Conservation (phyloP, 2,888 invertebrate species). For the Cephonodes hylas region DNA sequence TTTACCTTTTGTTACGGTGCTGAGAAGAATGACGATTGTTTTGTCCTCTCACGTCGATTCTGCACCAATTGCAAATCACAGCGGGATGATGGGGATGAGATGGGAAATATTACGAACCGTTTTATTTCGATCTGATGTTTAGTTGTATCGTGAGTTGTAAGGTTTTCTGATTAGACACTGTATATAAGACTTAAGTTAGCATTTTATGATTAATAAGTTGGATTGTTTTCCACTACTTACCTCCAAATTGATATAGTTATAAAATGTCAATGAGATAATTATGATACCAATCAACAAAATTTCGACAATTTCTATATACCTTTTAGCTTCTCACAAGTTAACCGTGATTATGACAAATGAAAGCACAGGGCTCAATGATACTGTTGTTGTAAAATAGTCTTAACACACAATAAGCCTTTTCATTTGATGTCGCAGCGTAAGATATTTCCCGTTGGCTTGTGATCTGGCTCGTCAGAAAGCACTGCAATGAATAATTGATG, state of each 20-base stretch:
- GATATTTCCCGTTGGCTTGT: not conserved
- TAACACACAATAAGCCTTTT: no score
- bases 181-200: no score
- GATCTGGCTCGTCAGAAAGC: not conserved
- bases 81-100: constrained; percentile 1
- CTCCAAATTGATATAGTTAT: no score
- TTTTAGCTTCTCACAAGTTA: no score
- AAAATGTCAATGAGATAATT: no score
- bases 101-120: not conserved
- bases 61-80: not conserved
- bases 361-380: no score
- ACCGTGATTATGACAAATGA: no score
- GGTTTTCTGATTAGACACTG: not conserved
- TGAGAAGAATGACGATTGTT: constrained; percentile 14
- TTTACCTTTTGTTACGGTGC: constrained; percentile 14
- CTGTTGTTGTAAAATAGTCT: not conserved
- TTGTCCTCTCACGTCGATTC: not conserved
- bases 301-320: no score
- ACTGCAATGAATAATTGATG: constrained; percentile 15
- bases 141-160: not conserved
- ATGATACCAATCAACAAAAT: no score
- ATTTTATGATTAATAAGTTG: no score
- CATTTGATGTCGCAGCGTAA: not conserved
- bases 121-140: not conserved
- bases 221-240: no score